phyloP scores from a whole-genome alignment of 2,797 vertebrate species.

The Tangara arthus region DNA sequence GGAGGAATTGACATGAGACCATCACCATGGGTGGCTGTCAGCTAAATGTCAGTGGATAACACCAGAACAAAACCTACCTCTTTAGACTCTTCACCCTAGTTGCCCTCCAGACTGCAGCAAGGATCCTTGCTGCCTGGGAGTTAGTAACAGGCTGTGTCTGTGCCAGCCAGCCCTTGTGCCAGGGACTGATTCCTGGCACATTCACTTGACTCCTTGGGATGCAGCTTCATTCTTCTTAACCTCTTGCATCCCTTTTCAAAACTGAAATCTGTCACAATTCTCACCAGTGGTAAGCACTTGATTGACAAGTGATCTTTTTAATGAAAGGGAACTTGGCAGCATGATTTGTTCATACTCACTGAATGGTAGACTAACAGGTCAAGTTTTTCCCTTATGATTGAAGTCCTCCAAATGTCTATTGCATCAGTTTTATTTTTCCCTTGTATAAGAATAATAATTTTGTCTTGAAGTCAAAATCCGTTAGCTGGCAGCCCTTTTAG shows the following conservation, averaged over 20 bases:
- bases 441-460: background rate
- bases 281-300: background rate
- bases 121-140: background rate
- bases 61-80: background rate
- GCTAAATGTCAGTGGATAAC: background rate
- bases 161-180: background rate
- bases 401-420: background rate
- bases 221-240: background rate
- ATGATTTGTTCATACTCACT: background rate
- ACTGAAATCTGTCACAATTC: background rate
- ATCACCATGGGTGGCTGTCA: background rate
- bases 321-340: background rate
- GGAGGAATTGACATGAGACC: background rate
- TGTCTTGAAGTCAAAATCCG: background rate
- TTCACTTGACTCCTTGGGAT: background rate
- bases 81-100: background rate
- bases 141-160: background rate
- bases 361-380: background rate
- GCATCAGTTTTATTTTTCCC: background rate
- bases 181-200: background rate
- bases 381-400: background rate
- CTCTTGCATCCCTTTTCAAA: background rate
- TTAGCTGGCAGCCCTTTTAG: background rate
- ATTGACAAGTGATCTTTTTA: background rate
- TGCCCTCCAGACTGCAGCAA: background rate